These are phyloP conservation scores for Menidia menidia DNA, from an alignment of 2,797 vertebrate species.

Conservation along the genomic window DNA sequence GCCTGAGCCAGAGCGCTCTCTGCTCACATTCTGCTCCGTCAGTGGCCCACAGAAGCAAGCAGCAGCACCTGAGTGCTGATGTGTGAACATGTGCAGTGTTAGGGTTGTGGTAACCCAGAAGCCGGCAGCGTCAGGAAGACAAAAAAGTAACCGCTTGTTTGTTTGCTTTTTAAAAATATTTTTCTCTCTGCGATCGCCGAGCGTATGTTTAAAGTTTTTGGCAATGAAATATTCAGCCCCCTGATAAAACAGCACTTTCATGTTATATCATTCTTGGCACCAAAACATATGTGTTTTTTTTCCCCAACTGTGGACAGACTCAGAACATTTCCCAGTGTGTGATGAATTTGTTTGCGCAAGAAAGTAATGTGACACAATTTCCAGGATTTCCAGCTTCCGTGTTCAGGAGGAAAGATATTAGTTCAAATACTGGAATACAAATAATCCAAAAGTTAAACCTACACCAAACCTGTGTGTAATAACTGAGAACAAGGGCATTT, in stretches of 20 bases:
- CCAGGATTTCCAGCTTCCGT: not conserved
- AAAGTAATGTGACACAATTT: not conserved
- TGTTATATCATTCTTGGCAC: not conserved
- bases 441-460: not conserved
- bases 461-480: accelerated
- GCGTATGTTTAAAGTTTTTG: not conserved
- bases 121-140: too few species aligned
- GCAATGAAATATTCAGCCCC: not conserved
- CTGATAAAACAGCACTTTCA: not conserved
- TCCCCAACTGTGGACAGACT: not conserved
- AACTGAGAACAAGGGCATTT: not conserved
- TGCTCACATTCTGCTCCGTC: not conserved
- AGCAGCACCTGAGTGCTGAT: not conserved
- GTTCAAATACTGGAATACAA: too few species aligned
- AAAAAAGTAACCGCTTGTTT: not conserved
- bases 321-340: not conserved
- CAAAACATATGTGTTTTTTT: not conserved
- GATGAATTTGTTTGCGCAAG: not conserved
- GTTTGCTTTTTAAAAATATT: not conserved
- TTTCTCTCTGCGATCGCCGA: not conserved
- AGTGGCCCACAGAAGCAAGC: not conserved
- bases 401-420: accelerated
- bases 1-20: not conserved
- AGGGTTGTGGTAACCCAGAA: conserved; percentile 3
- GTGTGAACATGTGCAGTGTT: conserved; percentile 1